Evolutionary conservation across 1,140 invertebrate genomes (phyloP).

Genomic region (Tetramorium alpestre): DNA sequence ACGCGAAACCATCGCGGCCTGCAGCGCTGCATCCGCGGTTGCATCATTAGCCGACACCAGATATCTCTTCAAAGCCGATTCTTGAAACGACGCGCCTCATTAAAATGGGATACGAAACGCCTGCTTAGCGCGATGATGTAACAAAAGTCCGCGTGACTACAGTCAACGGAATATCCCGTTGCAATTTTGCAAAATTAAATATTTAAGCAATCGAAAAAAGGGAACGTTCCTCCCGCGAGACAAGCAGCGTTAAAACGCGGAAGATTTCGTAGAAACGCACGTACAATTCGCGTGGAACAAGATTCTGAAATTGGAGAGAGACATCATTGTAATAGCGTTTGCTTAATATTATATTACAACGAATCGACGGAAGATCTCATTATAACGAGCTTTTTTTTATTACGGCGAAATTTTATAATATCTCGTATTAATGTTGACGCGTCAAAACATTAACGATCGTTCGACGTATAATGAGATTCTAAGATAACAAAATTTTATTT

Average conservation of each 20-base stretch:
- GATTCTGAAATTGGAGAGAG: slow-evolving; percentile 25
- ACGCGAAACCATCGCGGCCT: slow-evolving; percentile 8
- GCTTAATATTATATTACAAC: slow-evolving; percentile 25
- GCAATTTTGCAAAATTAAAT: slow-evolving; percentile 59
- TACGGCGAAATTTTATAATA: slow-evolving; percentile 4
- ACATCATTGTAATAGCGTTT: slow-evolving; percentile 38
- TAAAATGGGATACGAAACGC: slow-evolving; percentile 15
- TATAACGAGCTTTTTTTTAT: slow-evolving; percentile 17
- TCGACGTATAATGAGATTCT: slow-evolving; percentile 1
- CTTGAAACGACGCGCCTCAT: slow-evolving; percentile 42
- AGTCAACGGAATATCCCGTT: slow-evolving; percentile 17
- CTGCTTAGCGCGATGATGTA: slow-evolving; percentile 17
- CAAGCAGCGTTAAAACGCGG: slow-evolving; percentile 17
- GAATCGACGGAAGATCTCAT: neutral
- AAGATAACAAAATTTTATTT: neutral
- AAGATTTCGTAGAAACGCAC: neutral
- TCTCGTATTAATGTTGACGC: slow-evolving; percentile 18
- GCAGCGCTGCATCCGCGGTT: slow-evolving; percentile 8
- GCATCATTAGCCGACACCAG: slow-evolving; percentile 67
- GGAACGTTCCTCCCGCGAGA: neutral
- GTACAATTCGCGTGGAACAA: neutral
- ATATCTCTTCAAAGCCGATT: slow-evolving; percentile 75
- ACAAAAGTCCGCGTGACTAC: neutral
- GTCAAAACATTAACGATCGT: neutral
- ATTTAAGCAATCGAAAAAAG: slow-evolving; percentile 39